Conservation (phyloP, 2,888 invertebrate species). For the Tricholauxania praeusta region DNA sequence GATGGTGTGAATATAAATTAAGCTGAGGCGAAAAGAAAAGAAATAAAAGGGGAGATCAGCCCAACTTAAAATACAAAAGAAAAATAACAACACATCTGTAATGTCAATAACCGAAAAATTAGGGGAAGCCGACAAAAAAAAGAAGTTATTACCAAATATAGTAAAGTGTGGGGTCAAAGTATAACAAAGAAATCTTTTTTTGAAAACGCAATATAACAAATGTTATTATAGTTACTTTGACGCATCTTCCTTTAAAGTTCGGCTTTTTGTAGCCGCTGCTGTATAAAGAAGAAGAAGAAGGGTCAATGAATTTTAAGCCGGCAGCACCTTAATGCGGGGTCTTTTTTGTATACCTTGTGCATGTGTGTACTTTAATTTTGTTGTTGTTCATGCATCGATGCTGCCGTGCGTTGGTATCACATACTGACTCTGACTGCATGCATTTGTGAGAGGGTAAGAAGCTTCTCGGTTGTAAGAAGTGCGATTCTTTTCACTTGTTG, state of each 20-base stretch:
- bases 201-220: not conserved
- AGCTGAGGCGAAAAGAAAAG: not conserved
- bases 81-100: not conserved
- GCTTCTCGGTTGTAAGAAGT: not conserved
- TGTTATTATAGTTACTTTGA: not conserved
- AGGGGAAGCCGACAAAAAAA: not conserved
- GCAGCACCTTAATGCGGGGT: not conserved
- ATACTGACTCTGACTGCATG: not conserved
- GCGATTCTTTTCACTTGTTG: conserved; percentile 3
- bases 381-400: conserved; percentile 21
- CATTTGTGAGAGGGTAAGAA: not conserved
- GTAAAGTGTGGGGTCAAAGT: not conserved
- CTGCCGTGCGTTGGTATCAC: not conserved
- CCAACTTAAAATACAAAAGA: not conserved
- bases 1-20: conserved; percentile 19
- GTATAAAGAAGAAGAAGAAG: not conserved
- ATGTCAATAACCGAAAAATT: conserved; percentile 20
- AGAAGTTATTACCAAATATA: not conserved
- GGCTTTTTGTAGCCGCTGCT: not conserved
- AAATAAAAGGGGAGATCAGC: not conserved
- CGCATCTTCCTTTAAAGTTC: not conserved
- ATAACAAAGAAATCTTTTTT: not conserved
- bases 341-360: too few relatives aligned
- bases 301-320: conserved; percentile 31
- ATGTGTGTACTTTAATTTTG: too few relatives aligned